phyloP scores from a whole-genome alignment of 37 sponge, comb jelly and placozoan genomes.

The Geodia barretti region DNA sequence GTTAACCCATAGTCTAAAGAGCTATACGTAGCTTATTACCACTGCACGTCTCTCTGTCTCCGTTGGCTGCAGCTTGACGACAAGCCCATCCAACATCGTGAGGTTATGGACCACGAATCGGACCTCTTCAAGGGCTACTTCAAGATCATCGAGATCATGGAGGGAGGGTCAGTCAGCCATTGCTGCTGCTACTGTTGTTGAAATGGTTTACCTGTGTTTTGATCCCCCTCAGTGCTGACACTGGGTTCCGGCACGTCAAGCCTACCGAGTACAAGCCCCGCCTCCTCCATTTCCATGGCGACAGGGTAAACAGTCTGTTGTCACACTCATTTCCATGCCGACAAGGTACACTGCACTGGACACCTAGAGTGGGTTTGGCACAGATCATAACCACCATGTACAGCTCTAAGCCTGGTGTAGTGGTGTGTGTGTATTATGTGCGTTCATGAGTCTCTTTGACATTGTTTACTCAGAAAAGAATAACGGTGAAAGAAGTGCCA shows the following conservation, averaged over 20 bases:
- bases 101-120: constrained; percentile 91
- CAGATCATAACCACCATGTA: too few species aligned
- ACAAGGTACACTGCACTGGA: too few species aligned
- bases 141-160: constrained; percentile 64
- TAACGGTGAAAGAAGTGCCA: constrained; percentile 60
- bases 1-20: too few species aligned
- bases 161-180: constrained; percentile 85
- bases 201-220: background rate
- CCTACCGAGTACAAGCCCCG: constrained; percentile 90
- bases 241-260: constrained; percentile 94
- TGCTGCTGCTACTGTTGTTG: background rate
- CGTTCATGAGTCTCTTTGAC: background rate
- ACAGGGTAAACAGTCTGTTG: constrained; percentile 27
- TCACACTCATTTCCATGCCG: background rate
- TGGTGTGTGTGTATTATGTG: background rate
- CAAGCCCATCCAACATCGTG: constrained; percentile 98
- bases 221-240: constrained; percentile 71
- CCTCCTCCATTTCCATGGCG: constrained; percentile 93
- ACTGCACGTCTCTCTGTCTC: too few species aligned
- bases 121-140: constrained; percentile 92
- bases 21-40: too few species aligned
- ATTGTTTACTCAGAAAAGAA: constrained; percentile 41
- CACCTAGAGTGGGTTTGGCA: too few species aligned
- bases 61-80: constrained; percentile 95
- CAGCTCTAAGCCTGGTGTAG: background rate